These are phyloP conservation scores for Salarias fasciatus DNA, from an alignment of 2,797 vertebrate species.

Conservation along the genomic window DNA sequence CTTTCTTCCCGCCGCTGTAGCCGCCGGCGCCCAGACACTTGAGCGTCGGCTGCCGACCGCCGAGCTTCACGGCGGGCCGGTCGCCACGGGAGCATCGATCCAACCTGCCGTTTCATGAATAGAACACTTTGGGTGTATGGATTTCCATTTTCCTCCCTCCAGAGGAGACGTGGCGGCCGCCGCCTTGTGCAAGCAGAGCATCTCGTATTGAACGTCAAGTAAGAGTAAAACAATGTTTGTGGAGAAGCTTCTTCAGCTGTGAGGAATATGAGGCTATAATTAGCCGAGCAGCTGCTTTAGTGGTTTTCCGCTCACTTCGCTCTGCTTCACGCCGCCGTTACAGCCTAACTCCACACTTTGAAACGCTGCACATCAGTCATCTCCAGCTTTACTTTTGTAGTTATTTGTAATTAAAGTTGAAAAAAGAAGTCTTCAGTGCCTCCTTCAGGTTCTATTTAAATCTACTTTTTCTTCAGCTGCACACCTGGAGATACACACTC, in stretches of 20 bases:
- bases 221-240: slow-evolving; percentile 13
- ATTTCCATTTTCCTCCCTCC: slow-evolving; percentile 47
- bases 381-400: no score
- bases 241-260: slow-evolving; percentile 12
- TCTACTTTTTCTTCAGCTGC: no score
- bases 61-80: slow-evolving; percentile 27
- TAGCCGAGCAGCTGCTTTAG: neutral
- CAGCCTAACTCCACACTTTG: no score
- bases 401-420: no score
- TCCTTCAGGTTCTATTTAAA: no score
- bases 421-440: no score
- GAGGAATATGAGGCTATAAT: slow-evolving; percentile 12
- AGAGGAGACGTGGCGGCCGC: slow-evolving; percentile 49
- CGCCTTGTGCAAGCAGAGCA: slow-evolving; percentile 49
- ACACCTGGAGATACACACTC: no score
- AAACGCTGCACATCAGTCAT: no score
- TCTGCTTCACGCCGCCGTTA: no score
- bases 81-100: slow-evolving; percentile 48
- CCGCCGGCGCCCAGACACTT: slow-evolving; percentile 23
- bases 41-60: slow-evolving; percentile 16
- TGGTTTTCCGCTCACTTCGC: slow-evolving; percentile 7
- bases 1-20: slow-evolving; percentile 44
- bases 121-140: slow-evolving; percentile 53
- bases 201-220: slow-evolving; percentile 47
- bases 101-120: slow-evolving; percentile 51